phyloP scores from a whole-genome alignment of 2,797 vertebrate genomes.

The Alca torda region DNA sequence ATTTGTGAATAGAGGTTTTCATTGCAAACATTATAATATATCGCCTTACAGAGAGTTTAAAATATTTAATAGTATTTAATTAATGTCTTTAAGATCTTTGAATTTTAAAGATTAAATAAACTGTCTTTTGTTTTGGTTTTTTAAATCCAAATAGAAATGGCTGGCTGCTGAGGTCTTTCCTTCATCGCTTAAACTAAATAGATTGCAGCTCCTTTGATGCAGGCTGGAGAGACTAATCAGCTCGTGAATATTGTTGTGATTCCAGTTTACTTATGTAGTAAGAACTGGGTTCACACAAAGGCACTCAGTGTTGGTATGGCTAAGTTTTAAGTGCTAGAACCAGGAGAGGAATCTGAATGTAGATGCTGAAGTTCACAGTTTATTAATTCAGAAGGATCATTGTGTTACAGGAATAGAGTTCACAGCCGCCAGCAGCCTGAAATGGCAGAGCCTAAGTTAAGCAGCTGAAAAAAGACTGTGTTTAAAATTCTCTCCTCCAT shows the following conservation, averaged over 20 bases:
- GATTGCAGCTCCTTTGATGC: background rate
- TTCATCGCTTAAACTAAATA: background rate
- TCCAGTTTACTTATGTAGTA: background rate
- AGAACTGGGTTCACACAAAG: background rate
- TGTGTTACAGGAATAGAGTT: background rate
- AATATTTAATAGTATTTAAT: background rate
- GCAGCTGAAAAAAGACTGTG: background rate
- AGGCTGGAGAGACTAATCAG: background rate
- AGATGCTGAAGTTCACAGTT: background rate
- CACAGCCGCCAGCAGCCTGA: background rate
- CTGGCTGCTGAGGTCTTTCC: background rate
- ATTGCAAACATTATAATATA: background rate
- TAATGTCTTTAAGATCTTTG: background rate
- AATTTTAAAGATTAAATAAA: background rate
- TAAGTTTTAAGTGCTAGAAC: background rate
- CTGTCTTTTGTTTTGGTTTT: background rate
- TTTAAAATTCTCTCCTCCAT: background rate
- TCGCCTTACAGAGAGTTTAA: background rate
- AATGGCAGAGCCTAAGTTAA: background rate
- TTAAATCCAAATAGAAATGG: background rate
- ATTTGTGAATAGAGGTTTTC: background rate
- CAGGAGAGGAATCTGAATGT: background rate
- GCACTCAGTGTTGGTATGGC: background rate
- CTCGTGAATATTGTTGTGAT: background rate
- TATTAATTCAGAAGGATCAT: background rate